phyloP scores from a whole-genome alignment of 2,797 vertebrate genomes.

The Ptychobarbus kaznakovi region DNA sequence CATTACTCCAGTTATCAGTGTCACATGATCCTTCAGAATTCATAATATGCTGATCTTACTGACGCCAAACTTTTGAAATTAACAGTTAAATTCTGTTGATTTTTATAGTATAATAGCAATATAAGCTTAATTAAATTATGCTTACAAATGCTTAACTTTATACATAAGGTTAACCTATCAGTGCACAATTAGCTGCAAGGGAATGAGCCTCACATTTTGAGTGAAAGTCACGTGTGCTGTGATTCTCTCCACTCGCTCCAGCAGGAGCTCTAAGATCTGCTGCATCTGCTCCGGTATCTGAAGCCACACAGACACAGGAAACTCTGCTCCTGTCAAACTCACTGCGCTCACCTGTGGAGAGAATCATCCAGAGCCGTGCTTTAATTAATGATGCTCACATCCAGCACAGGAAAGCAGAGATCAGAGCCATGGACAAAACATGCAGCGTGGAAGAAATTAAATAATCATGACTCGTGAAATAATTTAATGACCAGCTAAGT shows the following conservation, averaged over 20 bases:
- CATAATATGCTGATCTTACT: not conserved
- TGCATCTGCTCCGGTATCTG: constrained; percentile 69
- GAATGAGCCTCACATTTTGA: constrained; percentile 75
- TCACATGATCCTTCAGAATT: not conserved
- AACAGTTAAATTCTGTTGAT: not conserved
- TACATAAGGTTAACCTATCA: not conserved
- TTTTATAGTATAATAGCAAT: no score
- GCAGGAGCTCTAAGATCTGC: constrained; percentile 75
- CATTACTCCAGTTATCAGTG: not conserved
- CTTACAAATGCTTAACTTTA: not conserved
- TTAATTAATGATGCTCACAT: constrained; percentile 4
- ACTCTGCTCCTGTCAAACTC: constrained; percentile 74
- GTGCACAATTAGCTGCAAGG: not conserved
- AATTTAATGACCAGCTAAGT: not conserved
- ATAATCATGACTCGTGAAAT: not conserved
- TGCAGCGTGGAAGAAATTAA: not conserved
- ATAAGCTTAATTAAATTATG: not conserved
- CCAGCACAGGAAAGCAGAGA: not conserved
- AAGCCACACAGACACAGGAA: constrained; percentile 85
- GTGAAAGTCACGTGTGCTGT: constrained; percentile 83
- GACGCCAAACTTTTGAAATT: not conserved
- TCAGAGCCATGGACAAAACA: not conserved
- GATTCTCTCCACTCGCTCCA: constrained; percentile 87
- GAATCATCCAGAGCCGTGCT: not conserved
- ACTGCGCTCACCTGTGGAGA: constrained; percentile 80